A percentile compares a stretch with the other conserved stretches of the same genome.
phyloP scores from a whole-genome alignment of 2,888 invertebrate genomes.

The Amphimallon solstitiale region DNA sequence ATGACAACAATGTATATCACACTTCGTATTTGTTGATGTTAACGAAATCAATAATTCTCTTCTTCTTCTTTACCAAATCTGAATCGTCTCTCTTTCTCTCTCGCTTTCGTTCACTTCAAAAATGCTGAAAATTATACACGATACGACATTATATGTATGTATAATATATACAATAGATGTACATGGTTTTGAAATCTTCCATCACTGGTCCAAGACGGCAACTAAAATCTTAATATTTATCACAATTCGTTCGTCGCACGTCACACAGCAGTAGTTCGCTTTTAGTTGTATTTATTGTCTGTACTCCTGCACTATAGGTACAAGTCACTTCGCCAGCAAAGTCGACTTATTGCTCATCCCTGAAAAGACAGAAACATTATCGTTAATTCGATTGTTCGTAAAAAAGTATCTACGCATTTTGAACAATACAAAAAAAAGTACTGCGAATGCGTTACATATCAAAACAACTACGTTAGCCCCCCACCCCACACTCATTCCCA shows the following conservation, averaged over 20 bases:
- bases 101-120: not conserved
- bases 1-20: constrained; percentile 29
- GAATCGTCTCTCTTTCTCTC: not conserved
- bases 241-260: constrained; percentile 32
- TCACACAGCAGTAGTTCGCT: constrained; percentile 13
- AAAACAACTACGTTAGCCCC: too few relatives aligned
- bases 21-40: constrained; percentile 8
- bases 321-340: constrained; percentile 27
- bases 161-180: constrained; percentile 35
- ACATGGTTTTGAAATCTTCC: constrained; percentile 12
- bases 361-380: too few relatives aligned
- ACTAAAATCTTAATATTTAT: constrained; percentile 29
- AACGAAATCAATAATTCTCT: too few relatives aligned
- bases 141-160: constrained; percentile 11
- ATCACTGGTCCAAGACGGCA: constrained; percentile 29
- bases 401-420: too few relatives aligned
- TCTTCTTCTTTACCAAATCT: too few relatives aligned
- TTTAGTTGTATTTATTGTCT: constrained; percentile 20
- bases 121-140: not conserved
- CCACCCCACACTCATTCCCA: too few relatives aligned
- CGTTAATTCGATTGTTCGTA: too few relatives aligned
- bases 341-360: constrained; percentile 23
- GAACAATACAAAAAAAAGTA: too few relatives aligned
- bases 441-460: too few relatives aligned
- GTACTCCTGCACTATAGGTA: constrained; percentile 14